Conservation (phyloP, 2,113 vertebrate species). For the Sarotherodon lohbergeri region DNA sequence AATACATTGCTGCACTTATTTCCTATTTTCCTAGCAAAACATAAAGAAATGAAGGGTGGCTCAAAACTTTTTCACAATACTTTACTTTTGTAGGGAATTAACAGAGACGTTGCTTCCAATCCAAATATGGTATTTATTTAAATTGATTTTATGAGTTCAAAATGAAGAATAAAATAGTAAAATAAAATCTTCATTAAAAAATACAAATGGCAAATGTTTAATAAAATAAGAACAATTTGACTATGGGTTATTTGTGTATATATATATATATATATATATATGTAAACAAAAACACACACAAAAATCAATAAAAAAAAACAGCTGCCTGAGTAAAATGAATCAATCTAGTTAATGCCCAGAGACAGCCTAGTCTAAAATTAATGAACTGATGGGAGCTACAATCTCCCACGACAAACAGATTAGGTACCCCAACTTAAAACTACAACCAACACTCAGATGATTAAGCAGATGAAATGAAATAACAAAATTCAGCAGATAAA, state of each 20-base stretch:
- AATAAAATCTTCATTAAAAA: background rate
- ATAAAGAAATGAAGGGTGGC: background rate
- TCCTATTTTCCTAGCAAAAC: background rate
- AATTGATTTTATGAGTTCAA: background rate
- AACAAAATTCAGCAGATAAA: fast-evolving
- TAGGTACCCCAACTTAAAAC: background rate
- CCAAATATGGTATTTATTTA: background rate
- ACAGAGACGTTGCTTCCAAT: background rate
- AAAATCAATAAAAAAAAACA: background rate
- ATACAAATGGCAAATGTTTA: background rate
- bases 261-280: background rate
- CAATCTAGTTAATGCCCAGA: background rate
- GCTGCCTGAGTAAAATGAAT: background rate
- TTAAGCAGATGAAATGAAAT: background rate
- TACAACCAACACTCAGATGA: background rate
- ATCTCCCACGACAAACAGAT: background rate
- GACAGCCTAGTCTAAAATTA: background rate
- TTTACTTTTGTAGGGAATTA: background rate
- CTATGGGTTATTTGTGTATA: background rate
- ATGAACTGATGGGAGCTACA: background rate
- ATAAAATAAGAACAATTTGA: background rate
- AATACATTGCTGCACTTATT: background rate
- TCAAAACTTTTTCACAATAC: background rate
- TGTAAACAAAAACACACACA: background rate
- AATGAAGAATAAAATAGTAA: background rate